Evolutionary conservation across 2,113 vertebrate species (phyloP), one percentile per base, ranked within the genome.

Genomic region (Salminus brasiliensis): DNA sequence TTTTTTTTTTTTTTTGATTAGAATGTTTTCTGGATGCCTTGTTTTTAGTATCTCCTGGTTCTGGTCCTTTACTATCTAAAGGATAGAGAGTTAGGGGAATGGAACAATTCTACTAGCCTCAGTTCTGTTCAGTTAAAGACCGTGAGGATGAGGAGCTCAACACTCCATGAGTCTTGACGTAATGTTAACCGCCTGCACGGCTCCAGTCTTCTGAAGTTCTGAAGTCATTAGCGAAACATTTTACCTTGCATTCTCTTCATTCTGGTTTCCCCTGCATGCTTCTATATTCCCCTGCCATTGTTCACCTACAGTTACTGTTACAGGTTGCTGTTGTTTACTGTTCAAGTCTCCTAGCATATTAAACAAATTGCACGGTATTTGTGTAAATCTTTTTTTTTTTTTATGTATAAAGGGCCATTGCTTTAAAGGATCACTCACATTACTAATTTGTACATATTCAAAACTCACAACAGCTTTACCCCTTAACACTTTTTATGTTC

Each of bases 11-110:
- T n/a, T 23, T 1, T 15, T 30, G 15, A 63, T 66, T n/a, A 25
- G 29, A 36, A 41, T 55, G 34, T 80, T 69, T 53, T 60, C 39
- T 60, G 29, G 52, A 29, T 60, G 69, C 52, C 63, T 68, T 43
- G 8, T 23, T 69, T 36, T 41, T 53, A 3, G 52, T 27, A 47
- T 23, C n/a, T 52, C 45, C 15, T 52, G 4, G 25, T 72, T 53
- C 36, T 55, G 53, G 47, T 65, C n/a, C 49, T 65, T 1, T 45
- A n/a, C 18, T 47, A 18, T 45, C n/a, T n/a, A n/a, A n/a, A n/a
- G n/a, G n/a, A 52, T 63, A 11, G n/a, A 39, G 16, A n/a, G 30
- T 27, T 11, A 67, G 32, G 55, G 30, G 11, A 65, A 34, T 53
- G 21, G n/a, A 5, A 10, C 23, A 16, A 16, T 21, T 74, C 60